These are phyloP conservation scores for Saccostrea cuccullata DNA, from an alignment of 1,140 invertebrate genomes.

Conservation along the genomic window DNA sequence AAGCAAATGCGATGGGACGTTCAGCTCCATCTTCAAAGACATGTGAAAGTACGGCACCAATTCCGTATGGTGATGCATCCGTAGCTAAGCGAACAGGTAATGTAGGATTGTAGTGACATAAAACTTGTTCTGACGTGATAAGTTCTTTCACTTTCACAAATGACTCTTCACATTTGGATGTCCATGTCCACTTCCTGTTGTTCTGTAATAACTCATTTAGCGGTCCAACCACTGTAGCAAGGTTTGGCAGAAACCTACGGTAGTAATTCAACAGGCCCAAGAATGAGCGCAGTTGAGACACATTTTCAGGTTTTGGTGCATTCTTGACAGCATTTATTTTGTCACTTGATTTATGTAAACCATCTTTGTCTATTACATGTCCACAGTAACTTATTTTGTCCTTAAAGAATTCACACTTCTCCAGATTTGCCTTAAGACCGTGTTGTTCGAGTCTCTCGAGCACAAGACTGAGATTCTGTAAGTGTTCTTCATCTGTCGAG, in stretches of 20 bases:
- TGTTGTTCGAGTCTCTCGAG: constrained; percentile 50
- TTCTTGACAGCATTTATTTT: constrained; percentile 51
- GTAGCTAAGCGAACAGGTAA: constrained; percentile 76
- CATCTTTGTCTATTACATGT: constrained; percentile 33
- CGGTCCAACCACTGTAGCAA: constrained; percentile 42
- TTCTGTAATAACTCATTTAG: constrained; percentile 49
- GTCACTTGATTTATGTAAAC: constrained; percentile 47
- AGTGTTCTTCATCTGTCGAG: constrained; percentile 48
- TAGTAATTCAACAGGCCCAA: constrained; percentile 55
- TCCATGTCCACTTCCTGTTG: constrained; percentile 47
- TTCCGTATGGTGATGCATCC: constrained; percentile 79
- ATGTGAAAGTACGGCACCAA: constrained; percentile 79
- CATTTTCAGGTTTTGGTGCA: constrained; percentile 55
- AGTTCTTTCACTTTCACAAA: constrained; percentile 47
- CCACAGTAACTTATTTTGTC: constrained; percentile 47
- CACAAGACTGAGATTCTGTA: constrained; percentile 55
- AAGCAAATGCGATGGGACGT: constrained; percentile 78
- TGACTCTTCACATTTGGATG: constrained; percentile 37
- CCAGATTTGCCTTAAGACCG: constrained; percentile 48
- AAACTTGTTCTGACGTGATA: constrained; percentile 41
- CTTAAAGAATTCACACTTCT: constrained; percentile 53
- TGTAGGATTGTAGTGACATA: constrained; percentile 48
- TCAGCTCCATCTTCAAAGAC: constrained; percentile 61
- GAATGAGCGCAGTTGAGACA: constrained; percentile 45
- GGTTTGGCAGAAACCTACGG: constrained; percentile 51